These are phyloP conservation scores for Listronotus oregonensis DNA, from an alignment of 1,140 invertebrate species.

Conservation along the genomic window DNA sequence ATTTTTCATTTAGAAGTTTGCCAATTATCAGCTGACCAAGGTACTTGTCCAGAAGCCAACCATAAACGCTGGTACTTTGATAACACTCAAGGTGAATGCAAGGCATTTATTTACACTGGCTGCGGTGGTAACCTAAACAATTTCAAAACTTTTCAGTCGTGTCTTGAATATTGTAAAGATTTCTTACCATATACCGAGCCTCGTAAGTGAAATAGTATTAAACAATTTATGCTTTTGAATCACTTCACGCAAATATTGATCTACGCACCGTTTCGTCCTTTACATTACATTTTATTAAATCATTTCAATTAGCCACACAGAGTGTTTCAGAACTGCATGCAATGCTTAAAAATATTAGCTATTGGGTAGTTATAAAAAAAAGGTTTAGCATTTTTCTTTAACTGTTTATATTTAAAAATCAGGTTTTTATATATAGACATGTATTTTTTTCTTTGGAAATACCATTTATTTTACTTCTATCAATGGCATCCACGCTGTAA, in stretches of 20 bases:
- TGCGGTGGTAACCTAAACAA: slow-evolving; percentile 80
- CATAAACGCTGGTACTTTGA: slow-evolving; percentile 83
- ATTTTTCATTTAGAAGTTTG: slow-evolving; percentile 54
- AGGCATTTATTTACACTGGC: slow-evolving; percentile 79
- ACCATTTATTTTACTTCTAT: too few species aligned
- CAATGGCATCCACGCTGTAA: too few species aligned
- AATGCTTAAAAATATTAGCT: too few species aligned
- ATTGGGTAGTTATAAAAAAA: too few species aligned
- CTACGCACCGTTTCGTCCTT: not conserved
- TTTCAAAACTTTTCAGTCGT: slow-evolving; percentile 74
- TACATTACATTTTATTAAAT: too few species aligned
- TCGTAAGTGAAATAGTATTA: slow-evolving; percentile 54
- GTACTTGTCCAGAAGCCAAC: slow-evolving; percentile 69
- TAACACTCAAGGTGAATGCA: slow-evolving; percentile 69
- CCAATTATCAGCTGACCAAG: slow-evolving; percentile 67
- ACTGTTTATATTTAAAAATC: too few species aligned
- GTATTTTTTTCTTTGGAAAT: too few species aligned
- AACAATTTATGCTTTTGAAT: not conserved
- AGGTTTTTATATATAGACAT: too few species aligned
- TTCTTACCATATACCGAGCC: slow-evolving; percentile 53
- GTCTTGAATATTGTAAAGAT: slow-evolving; percentile 64
- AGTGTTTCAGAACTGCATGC: too few species aligned
- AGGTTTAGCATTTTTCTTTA: too few species aligned
- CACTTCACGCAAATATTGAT: not conserved
- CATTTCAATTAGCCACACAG: too few species aligned